Conservation (phyloP, 2,888 invertebrate genomes). For the Cryptus armator region DNA sequence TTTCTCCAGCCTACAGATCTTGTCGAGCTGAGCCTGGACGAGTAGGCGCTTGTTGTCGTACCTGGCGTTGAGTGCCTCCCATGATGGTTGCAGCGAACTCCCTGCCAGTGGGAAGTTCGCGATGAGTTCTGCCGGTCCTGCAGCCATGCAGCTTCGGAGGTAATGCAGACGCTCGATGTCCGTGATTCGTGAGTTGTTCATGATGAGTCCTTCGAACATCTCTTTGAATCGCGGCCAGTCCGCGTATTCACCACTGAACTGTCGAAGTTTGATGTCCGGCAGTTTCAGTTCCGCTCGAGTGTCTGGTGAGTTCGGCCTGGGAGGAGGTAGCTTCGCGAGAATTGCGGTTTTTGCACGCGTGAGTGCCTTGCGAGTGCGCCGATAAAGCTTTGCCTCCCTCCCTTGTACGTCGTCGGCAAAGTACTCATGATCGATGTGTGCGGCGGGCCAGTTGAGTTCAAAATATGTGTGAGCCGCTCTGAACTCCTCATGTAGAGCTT, state of each 20-base stretch:
- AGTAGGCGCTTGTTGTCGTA: conserved; percentile 41
- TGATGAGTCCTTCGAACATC: conserved; percentile 15
- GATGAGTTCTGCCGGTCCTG: not conserved
- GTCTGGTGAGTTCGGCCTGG: not conserved
- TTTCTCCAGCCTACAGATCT: not conserved
- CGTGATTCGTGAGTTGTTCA: conserved; percentile 10
- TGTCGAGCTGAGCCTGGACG: conserved; percentile 39
- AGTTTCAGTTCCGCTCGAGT: not conserved
- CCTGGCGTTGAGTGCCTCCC: conserved; percentile 2
- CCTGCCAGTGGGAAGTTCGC: not conserved
- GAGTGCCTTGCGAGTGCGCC: not conserved
- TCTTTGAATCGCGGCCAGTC: conserved; percentile 28
- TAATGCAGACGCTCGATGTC: conserved; percentile 7
- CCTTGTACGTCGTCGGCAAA: not conserved
- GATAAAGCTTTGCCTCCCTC: not conserved
- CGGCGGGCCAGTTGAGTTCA: conserved; percentile 22
- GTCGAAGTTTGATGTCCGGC: conserved; percentile 3
- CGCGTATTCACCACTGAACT: conserved; percentile 22
- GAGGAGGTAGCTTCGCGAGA: not conserved
- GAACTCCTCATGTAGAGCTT: not conserved
- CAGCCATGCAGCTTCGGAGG: not conserved
- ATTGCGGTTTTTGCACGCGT: not conserved
- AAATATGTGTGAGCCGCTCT: not conserved
- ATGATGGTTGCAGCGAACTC: conserved; percentile 39
- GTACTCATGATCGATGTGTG: conserved; percentile 5